These are phyloP conservation scores for Poecilia latipinna DNA, from an alignment of 2,113 vertebrate species.

Conservation along the genomic window DNA sequence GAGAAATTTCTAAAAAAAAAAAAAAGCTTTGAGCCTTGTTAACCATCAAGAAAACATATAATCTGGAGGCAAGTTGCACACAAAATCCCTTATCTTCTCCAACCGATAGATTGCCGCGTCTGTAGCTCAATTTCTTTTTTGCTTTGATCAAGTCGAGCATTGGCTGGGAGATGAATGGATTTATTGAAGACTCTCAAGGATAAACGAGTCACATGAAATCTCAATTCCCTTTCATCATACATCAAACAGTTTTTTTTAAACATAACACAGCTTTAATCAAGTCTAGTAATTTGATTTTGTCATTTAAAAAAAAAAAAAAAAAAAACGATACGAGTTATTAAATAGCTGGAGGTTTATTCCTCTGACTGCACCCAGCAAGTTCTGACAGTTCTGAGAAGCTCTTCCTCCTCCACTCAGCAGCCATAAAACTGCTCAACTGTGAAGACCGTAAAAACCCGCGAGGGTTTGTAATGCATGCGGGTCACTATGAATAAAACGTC, in stretches of 20 bases:
- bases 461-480: constrained; percentile 6
- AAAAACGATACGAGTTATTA: constrained; percentile 42
- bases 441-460: constrained; percentile 51
- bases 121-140: constrained; percentile 5
- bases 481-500: constrained; percentile 26
- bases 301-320: constrained; percentile 48
- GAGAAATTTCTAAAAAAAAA: too few species aligned
- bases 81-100: constrained; percentile 15
- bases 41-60: not conserved
- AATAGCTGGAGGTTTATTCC: constrained; percentile 40
- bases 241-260: constrained; percentile 60
- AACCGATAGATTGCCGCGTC: constrained; percentile 1
- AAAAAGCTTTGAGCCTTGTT: not conserved
- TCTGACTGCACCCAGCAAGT: not conserved
- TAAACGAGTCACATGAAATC: constrained; percentile 58
- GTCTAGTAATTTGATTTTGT: constrained; percentile 56
- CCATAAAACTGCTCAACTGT: constrained; percentile 50
- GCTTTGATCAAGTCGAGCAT: constrained; percentile 42
- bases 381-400: not conserved
- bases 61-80: not conserved
- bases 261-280: constrained; percentile 54
- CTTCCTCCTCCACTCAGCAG: constrained; percentile 14
- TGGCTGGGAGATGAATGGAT: constrained; percentile 38
- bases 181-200: constrained; percentile 46
- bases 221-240: constrained; percentile 61